Conservation (phyloP, 2,797 vertebrate genomes). For the Muscicapa striata region DNA sequence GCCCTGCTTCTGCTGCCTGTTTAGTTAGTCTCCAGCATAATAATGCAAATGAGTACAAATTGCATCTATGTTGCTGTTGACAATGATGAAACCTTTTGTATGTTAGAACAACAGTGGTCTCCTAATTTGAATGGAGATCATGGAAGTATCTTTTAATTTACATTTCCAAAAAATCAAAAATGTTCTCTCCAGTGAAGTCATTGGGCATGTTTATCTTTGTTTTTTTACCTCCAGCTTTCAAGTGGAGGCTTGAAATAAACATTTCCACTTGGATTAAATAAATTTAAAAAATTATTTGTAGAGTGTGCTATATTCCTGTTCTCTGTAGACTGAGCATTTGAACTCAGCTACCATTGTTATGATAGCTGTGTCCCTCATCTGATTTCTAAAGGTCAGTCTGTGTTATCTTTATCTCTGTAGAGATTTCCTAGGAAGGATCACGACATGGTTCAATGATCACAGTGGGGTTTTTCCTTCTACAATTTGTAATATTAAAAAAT, state of each 20-base stretch:
- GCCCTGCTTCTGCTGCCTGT: neutral
- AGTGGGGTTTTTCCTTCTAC: constrained; percentile 69
- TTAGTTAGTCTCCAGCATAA: neutral
- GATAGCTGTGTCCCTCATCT: constrained; percentile 65
- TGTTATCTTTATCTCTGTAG: constrained; percentile 72
- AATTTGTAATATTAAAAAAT: constrained; percentile 78
- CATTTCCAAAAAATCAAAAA: neutral
- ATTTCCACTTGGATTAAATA: constrained; percentile 46
- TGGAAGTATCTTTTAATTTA: neutral
- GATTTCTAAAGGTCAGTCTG: constrained; percentile 71
- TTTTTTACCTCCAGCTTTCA: neutral
- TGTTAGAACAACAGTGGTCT: neutral
- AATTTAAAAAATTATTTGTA: constrained; percentile 43
- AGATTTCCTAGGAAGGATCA: constrained; percentile 72
- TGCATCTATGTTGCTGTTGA: neutral
- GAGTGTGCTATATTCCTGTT: neutral
- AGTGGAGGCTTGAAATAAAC: neutral
- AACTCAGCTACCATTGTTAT: constrained; percentile 59
- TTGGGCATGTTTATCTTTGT: neutral
- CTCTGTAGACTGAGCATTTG: constrained; percentile 48
- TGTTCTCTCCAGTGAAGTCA: neutral
- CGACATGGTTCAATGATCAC: constrained; percentile 71
- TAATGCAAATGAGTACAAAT: neutral
- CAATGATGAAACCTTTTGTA: neutral
- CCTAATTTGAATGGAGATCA: neutral